Evolutionary conservation across 2,888 invertebrate genomes (phyloP), one percentile per base, ranked within the genome.

Genomic region (Aelia acuminata): DNA sequence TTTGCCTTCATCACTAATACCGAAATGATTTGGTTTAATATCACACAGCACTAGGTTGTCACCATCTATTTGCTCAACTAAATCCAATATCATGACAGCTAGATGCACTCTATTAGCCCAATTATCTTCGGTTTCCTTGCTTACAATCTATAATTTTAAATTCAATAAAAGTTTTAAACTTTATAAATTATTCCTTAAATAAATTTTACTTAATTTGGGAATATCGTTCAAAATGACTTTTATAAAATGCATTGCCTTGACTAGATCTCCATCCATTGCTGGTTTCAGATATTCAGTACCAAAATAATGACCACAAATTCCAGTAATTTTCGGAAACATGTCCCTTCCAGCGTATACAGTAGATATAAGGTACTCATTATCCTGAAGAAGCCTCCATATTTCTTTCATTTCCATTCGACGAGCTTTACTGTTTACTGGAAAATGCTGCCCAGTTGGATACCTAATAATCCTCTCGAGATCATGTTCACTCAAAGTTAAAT

Each of bases 41-140:
- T 96, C 95, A 92, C 96, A 96, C 43, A 96, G 92, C 91, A 95
- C 93, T 89, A 96, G 93, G 1, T 94, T 94, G 90, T 95, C 94
- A 3, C 93, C 93, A 80, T 95, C 95, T 84, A 96, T 91, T 89
- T 94, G 93, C 86, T 94, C 93, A 7, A 95, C 91, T 43, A 95
- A 92, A 90, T 95, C 94, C 90, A 96, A 91, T 39, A 96, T 94
- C 92, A 94, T 93, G 18, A 94, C 92, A 1, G 94, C 94, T 18
- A 94, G 92, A 91, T 93, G 94, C 3, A 95, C 91, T 88, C 94
- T 92, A 89, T 93, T 93, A 15, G 93, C 93, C 95, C 95, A 95
- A 15, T 86, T 88, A 47, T 89, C 89, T 84, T 84, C 31, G 1
- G 49, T 31, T 80, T 87, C 80, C 31, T 31, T 39, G 35, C 48